phyloP scores from a whole-genome alignment of 1,140 invertebrate genomes.

The Mercenaria mercenaria region DNA sequence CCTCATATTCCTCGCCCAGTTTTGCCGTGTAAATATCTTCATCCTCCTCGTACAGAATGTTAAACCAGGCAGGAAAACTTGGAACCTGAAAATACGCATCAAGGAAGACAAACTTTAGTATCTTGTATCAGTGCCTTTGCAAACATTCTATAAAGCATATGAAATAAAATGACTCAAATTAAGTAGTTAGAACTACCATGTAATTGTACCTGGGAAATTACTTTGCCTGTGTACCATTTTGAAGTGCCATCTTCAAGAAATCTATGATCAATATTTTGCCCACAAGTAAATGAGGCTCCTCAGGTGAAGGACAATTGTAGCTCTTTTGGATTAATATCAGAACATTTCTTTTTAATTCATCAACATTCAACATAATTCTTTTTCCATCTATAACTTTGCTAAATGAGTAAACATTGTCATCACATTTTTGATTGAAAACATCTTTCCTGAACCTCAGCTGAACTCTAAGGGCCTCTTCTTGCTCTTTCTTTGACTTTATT shows the following conservation, averaged over 20 bases:
- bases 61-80: not conserved
- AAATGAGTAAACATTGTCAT: too few species aligned
- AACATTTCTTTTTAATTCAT: constrained; percentile 37
- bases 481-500: too few species aligned
- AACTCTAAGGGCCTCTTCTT: too few species aligned
- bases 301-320: not conserved
- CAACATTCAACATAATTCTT: too few species aligned
- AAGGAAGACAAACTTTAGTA: not conserved
- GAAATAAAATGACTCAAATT: not conserved
- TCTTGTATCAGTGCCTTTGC: not conserved
- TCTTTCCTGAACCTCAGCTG: constrained; percentile 46
- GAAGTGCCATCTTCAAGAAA: constrained; percentile 17
- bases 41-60: not conserved
- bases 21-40: not conserved
- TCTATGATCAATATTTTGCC: constrained; percentile 20
- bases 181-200: not conserved
- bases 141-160: not conserved
- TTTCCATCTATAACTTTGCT: too few species aligned
- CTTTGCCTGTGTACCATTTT: constrained; percentile 29
- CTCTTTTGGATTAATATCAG: not conserved
- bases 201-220: constrained; percentile 20
- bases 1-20: not conserved
- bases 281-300: not conserved
- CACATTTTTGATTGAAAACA: constrained; percentile 36
- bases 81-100: not conserved